Conservation (phyloP, 2,113 vertebrate species). For the Paralichthys olivaceus region DNA sequence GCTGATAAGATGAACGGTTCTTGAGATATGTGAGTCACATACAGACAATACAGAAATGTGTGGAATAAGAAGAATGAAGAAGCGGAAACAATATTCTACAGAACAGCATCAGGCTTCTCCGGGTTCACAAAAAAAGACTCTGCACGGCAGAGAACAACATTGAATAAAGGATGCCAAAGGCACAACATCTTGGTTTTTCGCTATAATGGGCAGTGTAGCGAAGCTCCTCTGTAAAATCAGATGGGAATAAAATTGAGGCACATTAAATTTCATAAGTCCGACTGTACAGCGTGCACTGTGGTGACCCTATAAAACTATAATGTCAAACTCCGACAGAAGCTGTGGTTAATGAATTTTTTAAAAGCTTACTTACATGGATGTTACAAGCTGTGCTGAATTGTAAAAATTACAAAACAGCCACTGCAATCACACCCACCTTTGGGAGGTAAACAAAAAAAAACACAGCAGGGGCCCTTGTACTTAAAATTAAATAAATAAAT, state of each 20-base stretch:
- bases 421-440: constrained; percentile 36
- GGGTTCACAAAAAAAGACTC: too few relatives aligned
- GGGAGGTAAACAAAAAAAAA: constrained; percentile 29
- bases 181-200: constrained; percentile 28
- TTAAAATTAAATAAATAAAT: constrained; percentile 45
- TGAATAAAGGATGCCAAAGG: constrained; percentile 31
- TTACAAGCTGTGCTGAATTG: constrained; percentile 38
- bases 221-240: constrained; percentile 20
- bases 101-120: too few relatives aligned
- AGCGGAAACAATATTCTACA: too few relatives aligned
- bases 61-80: too few relatives aligned
- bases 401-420: constrained; percentile 47
- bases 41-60: too few relatives aligned
- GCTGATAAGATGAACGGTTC: neutral
- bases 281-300: constrained; percentile 5
- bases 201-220: neutral
- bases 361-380: constrained; percentile 49
- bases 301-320: constrained; percentile 32
- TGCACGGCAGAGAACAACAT: constrained; percentile 17
- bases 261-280: constrained; percentile 17
- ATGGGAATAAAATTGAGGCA: constrained; percentile 33
- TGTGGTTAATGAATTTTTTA: constrained; percentile 44
- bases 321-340: constrained; percentile 20
- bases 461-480: constrained; percentile 54
- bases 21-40: neutral